phyloP scores from a whole-genome alignment of 2,113 vertebrate species.

The Illadopsis cleaveri region DNA sequence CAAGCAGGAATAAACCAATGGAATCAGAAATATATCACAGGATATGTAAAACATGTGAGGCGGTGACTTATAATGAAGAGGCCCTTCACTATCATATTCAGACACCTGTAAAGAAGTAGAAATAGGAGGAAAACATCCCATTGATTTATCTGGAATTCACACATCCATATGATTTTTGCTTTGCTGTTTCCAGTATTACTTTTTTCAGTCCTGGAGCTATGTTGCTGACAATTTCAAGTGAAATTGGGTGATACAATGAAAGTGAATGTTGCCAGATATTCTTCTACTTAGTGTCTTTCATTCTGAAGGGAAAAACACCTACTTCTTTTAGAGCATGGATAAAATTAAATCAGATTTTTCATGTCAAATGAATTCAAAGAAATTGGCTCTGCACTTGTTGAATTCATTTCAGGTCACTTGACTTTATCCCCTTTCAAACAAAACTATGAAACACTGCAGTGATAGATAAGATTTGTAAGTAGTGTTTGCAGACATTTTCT shows the following conservation, averaged over 20 bases:
- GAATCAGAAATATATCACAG: neutral
- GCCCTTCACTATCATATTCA: neutral
- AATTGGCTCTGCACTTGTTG: neutral
- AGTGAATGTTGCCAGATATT: neutral
- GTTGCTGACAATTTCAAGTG: neutral
- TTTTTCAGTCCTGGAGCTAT: neutral
- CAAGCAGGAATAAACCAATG: neutral
- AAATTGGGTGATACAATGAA: neutral
- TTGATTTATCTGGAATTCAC: neutral
- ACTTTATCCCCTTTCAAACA: neutral
- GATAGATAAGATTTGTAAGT: neutral
- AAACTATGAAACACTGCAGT: neutral
- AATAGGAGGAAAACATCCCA: neutral
- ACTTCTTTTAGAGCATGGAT: neutral
- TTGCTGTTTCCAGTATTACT: neutral
- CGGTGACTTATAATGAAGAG: neutral
- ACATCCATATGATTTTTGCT: neutral
- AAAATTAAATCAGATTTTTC: conserved; percentile 5
- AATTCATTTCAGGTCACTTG: conserved; percentile 7
- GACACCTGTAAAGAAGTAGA: neutral
- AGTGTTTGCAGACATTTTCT: neutral
- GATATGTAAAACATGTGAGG: neutral
- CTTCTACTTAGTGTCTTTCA: neutral
- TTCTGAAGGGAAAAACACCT: neutral
- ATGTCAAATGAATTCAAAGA: neutral